Percentiles rank a stretch among this genome's conserved stretches.
Conservation (phyloP, 2,113 vertebrate species). For the Psilopogon haemacephalus region DNA sequence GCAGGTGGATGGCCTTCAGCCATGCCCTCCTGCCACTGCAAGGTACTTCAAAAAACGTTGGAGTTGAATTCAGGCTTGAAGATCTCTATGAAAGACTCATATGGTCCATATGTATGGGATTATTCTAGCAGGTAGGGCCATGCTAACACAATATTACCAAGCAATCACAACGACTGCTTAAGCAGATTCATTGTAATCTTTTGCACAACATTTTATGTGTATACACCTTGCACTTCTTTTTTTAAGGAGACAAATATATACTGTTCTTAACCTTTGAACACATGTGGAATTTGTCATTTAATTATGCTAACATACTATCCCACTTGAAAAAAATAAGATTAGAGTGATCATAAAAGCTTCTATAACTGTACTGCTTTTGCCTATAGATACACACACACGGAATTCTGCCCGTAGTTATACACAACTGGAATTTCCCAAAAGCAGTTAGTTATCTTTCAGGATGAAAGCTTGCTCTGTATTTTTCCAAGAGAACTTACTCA, state of each 20-base stretch:
- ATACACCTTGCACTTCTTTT: neutral
- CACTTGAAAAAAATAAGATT: neutral
- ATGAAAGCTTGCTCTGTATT: neutral
- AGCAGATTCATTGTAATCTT: neutral
- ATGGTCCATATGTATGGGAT: neutral
- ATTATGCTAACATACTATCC: neutral
- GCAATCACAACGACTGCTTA: neutral
- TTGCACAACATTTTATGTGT: neutral
- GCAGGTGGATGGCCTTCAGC: neutral
- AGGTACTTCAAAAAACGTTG: neutral
- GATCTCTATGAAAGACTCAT: neutral
- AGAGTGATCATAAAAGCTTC: neutral
- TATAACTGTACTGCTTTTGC: neutral
- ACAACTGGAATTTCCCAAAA: neutral
- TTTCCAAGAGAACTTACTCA: constrained; percentile 74
- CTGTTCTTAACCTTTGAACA: neutral
- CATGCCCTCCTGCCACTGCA: neutral
- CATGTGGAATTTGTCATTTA: neutral
- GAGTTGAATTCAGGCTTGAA: neutral
- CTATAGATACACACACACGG: neutral
- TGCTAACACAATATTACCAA: neutral
- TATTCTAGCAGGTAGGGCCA: neutral
- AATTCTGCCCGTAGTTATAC: neutral
- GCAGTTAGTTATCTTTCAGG: neutral
- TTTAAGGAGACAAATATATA: neutral